Percentiles rank a stretch among this genome's conserved stretches.
Conservation (phyloP, 2,888 invertebrate genomes). For the Drosophila colorata region DNA sequence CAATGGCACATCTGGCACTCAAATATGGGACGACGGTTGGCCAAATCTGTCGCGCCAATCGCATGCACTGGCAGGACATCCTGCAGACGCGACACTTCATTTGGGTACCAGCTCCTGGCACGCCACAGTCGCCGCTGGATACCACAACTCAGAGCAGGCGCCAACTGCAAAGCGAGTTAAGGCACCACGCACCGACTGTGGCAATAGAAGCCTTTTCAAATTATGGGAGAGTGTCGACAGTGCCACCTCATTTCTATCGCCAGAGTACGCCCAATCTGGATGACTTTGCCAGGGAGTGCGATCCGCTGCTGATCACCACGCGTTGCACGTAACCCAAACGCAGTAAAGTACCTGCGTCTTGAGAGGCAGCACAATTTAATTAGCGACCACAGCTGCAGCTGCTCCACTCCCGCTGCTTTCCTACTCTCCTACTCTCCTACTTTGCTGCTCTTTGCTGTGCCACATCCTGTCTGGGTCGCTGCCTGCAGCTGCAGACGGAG, state of each 20-base stretch:
- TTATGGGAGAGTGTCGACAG: background rate
- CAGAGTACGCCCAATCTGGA: conserved; percentile 49
- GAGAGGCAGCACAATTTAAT: conserved; percentile 38
- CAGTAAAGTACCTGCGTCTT: conserved; percentile 2
- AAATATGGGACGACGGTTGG: conserved; percentile 54
- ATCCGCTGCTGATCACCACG: conserved; percentile 57
- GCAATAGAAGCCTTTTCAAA: background rate
- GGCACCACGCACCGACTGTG: too few species aligned
- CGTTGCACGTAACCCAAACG: conserved; percentile 18
- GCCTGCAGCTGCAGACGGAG: conserved; percentile 16
- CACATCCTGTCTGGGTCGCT: conserved; percentile 35
- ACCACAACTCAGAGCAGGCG: background rate
- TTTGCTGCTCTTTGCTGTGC: background rate
- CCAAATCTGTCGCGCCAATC: conserved; percentile 51
- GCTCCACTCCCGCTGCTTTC: background rate
- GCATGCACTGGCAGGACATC: conserved; percentile 56
- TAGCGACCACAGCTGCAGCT: conserved; percentile 22
- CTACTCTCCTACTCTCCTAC: too few species aligned
- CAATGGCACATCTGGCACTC: conserved; percentile 50
- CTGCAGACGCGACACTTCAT: conserved; percentile 42
- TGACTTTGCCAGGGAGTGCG: conserved; percentile 44
- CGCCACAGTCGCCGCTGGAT: background rate
- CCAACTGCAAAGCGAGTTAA: background rate
- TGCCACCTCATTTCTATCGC: conserved; percentile 48
- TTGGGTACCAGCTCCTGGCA: conserved; percentile 43